Evolutionary conservation across 2,113 vertebrate genomes (phyloP).

Genomic region (Centrocercus urophasianus): DNA sequence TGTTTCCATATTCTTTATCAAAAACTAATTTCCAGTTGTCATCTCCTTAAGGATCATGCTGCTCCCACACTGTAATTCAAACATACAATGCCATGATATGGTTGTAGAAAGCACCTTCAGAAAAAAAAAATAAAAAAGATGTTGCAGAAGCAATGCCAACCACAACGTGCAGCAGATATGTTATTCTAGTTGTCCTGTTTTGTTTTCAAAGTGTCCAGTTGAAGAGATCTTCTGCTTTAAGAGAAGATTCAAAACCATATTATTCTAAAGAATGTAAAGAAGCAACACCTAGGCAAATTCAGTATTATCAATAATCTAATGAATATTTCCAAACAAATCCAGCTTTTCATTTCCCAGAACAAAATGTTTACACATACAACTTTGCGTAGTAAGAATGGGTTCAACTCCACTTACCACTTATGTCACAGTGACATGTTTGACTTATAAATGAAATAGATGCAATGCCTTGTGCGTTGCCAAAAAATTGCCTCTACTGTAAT

Average conservation of each 20-base stretch:
- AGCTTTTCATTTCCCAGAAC: neutral
- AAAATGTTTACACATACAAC: neutral
- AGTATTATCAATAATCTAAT: neutral
- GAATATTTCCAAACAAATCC: neutral
- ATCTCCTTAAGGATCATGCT: neutral
- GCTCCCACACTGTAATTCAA: neutral
- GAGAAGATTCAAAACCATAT: neutral
- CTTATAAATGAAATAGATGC: neutral
- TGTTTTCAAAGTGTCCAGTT: neutral
- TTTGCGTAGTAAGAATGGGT: neutral
- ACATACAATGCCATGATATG: accelerated
- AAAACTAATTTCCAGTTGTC: neutral
- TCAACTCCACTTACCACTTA: neutral
- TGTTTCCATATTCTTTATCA: neutral
- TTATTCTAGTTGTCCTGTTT: neutral
- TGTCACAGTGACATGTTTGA: neutral
- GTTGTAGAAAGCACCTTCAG: neutral
- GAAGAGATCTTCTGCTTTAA: neutral
- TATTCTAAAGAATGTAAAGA: neutral
- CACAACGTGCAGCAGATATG: neutral
- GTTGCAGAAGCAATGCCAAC: neutral
- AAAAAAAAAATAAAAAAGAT: neutral
- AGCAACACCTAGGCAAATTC: neutral
- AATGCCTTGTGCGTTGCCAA: neutral
- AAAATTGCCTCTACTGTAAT: neutral